Conservation (phyloP, 2,797 vertebrate genomes). For the Perodicticus potto region DNA sequence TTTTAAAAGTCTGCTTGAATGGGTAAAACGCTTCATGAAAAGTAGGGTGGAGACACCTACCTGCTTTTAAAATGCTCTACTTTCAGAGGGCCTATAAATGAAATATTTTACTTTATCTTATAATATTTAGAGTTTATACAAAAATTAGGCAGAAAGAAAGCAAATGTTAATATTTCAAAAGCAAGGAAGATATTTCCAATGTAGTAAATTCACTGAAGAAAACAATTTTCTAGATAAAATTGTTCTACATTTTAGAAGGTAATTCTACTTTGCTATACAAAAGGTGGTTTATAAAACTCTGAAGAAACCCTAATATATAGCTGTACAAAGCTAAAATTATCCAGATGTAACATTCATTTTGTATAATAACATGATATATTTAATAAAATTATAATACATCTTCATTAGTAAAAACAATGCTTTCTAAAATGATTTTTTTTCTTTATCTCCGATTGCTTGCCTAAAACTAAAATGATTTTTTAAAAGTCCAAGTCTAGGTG, state of each 20-base stretch:
- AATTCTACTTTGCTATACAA: conserved; percentile 73
- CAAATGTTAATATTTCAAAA: conserved; percentile 83
- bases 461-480: not conserved
- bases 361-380: conserved; percentile 50
- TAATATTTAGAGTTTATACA: conserved; percentile 87
- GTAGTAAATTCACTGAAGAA: conserved; percentile 67
- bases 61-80: conserved; percentile 89
- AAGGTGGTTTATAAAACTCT: conserved; percentile 39
- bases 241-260: conserved; percentile 58
- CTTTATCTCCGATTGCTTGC: too few species aligned
- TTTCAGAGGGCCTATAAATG: conserved; percentile 88
- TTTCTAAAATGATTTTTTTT: conserved; percentile 40
- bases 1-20: conserved; percentile 92
- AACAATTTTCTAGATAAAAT: conserved; percentile 63
- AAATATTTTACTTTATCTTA: conserved; percentile 89
- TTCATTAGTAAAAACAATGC: conserved; percentile 39
- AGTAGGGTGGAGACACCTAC: conserved; percentile 91
- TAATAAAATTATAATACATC: conserved; percentile 50
- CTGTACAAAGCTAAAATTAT: conserved; percentile 69
- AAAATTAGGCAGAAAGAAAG: conserved; percentile 87
- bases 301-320: conserved; percentile 63
- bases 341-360: conserved; percentile 40
- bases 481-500: not conserved
- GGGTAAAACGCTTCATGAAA: conserved; percentile 90
- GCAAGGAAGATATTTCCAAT: conserved; percentile 32